These are phyloP conservation scores for Excalfactoria chinensis DNA, from an alignment of 2,113 vertebrate genomes.

Conservation along the genomic window DNA sequence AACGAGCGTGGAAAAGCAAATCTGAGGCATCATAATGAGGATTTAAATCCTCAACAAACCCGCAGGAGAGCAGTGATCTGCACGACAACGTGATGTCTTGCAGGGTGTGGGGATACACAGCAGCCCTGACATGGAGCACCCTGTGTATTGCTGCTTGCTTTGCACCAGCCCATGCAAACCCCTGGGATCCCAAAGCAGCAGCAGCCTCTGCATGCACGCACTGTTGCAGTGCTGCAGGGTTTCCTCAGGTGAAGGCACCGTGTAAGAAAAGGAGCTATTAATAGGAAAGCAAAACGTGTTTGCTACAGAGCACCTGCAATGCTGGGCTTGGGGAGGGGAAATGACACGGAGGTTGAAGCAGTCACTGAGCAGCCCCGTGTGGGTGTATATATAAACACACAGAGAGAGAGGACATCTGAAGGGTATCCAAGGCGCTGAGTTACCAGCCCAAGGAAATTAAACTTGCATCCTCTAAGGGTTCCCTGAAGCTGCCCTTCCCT, in stretches of 20 bases:
- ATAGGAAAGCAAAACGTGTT: background rate
- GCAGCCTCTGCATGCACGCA: rapidly evolving
- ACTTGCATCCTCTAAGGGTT: background rate
- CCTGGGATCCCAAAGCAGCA: background rate
- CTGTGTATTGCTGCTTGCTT: background rate
- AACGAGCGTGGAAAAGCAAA: background rate
- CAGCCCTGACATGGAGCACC: rapidly evolving
- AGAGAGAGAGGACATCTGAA: background rate
- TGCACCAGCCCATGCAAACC: background rate
- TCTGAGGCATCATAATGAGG: background rate
- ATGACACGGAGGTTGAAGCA: background rate
- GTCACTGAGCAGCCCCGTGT: background rate
- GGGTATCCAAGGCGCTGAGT: background rate
- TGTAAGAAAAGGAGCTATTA: background rate
- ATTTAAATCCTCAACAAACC: background rate
- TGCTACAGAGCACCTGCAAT: background rate
- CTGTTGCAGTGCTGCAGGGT: background rate
- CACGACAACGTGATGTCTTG: background rate
- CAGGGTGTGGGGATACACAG: background rate
- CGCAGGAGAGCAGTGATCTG: background rate
- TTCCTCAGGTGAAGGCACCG: background rate
- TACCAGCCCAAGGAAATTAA: background rate
- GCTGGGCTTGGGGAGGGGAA: background rate
- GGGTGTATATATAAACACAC: rapidly evolving
- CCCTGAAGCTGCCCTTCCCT: background rate